These are phyloP conservation scores for Gisinianus flammeolus DNA, from an alignment of 2,888 invertebrate genomes.

Conservation along the genomic window DNA sequence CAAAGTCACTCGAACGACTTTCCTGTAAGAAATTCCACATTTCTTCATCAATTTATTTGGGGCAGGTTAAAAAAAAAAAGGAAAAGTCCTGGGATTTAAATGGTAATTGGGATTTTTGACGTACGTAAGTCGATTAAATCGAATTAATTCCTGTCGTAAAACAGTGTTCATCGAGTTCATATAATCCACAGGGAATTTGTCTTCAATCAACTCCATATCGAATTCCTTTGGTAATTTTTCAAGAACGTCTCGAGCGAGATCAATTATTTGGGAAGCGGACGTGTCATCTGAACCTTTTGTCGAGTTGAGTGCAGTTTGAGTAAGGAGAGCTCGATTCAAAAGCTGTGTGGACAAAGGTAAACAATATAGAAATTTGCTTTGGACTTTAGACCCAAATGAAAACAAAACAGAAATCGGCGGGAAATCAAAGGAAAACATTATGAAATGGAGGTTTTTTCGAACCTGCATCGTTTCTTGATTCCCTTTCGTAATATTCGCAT, in stretches of 20 bases:
- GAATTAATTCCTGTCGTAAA: conserved; percentile 81
- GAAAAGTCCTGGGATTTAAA: too few species aligned
- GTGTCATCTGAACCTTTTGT: conserved; percentile 15
- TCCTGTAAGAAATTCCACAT: too few species aligned
- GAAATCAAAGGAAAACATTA: neutral
- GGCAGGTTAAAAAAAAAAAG: too few species aligned
- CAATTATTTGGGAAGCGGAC: conserved; percentile 60
- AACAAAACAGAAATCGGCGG: too few species aligned
- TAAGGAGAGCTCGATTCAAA: conserved; percentile 24
- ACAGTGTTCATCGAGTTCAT: conserved; percentile 94
- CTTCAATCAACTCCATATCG: conserved; percentile 70
- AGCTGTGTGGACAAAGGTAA: conserved; percentile 14
- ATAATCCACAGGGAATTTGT: conserved; percentile 76
- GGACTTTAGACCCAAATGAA: neutral
- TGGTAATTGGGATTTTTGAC: too few species aligned
- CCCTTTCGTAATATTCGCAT: conserved; percentile 91
- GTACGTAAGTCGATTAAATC: conserved; percentile 68
- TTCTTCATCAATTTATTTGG: too few species aligned
- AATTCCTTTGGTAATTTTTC: conserved; percentile 71
- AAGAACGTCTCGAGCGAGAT: conserved; percentile 36
- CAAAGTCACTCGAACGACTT: conserved; percentile 75
- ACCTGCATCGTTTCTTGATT: conserved; percentile 82
- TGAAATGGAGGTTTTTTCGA: conserved; percentile 71
- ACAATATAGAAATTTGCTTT: neutral
- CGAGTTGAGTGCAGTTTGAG: conserved; percentile 69